phyloP scores from a whole-genome alignment of 2,888 invertebrate genomes.

The Psococerastis gibbosa region DNA sequence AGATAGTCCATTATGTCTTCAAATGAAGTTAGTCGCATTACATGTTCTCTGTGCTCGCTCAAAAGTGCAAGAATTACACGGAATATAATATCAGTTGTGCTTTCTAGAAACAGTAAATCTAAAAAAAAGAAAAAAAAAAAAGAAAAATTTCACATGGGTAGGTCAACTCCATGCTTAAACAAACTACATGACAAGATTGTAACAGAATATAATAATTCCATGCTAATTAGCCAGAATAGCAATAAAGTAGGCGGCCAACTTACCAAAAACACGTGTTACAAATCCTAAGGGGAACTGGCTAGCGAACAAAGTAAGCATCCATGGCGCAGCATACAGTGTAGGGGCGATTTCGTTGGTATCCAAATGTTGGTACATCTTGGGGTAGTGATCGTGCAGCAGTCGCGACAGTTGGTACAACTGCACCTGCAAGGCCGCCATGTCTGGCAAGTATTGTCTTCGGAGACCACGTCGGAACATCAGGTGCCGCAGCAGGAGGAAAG shows the following conservation, averaged over 20 bases:
- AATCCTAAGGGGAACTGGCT: constrained; percentile 93
- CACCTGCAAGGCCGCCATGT: constrained; percentile 85
- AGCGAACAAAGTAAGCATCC: constrained; percentile 90
- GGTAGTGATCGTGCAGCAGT: constrained; percentile 69
- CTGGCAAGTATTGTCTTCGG: constrained; percentile 77
- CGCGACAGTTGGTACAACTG: constrained; percentile 87
- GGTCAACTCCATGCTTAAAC: too few species aligned
- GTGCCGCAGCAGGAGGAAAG: constrained; percentile 72
- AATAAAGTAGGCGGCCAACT: too few species aligned
- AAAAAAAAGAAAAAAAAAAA: constrained; percentile 20
- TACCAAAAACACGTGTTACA: constrained; percentile 83
- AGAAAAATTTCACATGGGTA: too few species aligned
- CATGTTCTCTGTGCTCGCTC: constrained; percentile 62
- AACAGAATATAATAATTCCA: too few species aligned
- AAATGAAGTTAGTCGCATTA: constrained; percentile 72
- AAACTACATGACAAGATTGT: too few species aligned
- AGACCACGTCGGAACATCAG: constrained; percentile 81
- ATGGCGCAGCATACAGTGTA: constrained; percentile 88
- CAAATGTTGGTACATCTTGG: constrained; percentile 71
- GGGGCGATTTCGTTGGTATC: constrained; percentile 80
- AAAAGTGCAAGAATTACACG: constrained; percentile 72
- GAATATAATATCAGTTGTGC: constrained; percentile 68
- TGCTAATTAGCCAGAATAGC: too few species aligned
- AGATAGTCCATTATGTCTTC: constrained; percentile 88
- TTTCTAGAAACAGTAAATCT: constrained; percentile 82